These are phyloP conservation scores for Cephus pygmeus DNA, from an alignment of 2,888 invertebrate species.

Conservation along the genomic window DNA sequence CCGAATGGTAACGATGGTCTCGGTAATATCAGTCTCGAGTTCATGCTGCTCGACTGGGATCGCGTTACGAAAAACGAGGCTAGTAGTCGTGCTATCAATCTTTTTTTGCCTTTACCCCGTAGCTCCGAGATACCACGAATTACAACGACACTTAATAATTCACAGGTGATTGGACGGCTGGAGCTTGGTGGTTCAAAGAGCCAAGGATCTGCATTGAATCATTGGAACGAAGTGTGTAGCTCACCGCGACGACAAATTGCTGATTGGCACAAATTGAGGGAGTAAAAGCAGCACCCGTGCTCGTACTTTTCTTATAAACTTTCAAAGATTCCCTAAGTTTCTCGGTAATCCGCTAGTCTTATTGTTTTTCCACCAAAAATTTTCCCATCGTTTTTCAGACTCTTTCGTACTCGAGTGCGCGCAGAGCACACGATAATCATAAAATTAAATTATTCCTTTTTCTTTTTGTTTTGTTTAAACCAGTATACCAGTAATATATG, in stretches of 20 bases:
- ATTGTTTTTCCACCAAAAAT: no score
- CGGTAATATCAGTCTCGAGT: constrained; percentile 86
- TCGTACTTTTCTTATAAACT: no score
- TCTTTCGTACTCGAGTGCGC: no score
- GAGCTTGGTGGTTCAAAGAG: constrained; percentile 89
- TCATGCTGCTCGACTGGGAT: constrained; percentile 95
- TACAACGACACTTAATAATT: constrained; percentile 1
- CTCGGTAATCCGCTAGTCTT: no score
- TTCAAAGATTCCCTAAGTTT: no score
- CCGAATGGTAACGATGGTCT: constrained; percentile 83
- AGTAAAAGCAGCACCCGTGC: constrained; percentile 69
- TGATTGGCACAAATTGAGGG: constrained; percentile 98
- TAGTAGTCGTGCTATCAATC: constrained; percentile 2
- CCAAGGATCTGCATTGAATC: constrained; percentile 85
- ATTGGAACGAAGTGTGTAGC: constrained; percentile 98
- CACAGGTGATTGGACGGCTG: constrained; percentile 92
- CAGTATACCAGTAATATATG: no score
- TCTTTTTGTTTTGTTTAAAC: constrained; percentile 15
- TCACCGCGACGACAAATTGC: constrained; percentile 98
- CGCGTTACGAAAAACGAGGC: constrained; percentile 96
- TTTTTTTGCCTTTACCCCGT: not conserved
- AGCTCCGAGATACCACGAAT: not conserved
- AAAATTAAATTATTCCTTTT: constrained; percentile 7
- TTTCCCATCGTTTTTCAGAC: no score
- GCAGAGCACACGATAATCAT: no score